Conservation (phyloP, 2,797 vertebrate genomes). For the Sebastes iracundus region DNA sequence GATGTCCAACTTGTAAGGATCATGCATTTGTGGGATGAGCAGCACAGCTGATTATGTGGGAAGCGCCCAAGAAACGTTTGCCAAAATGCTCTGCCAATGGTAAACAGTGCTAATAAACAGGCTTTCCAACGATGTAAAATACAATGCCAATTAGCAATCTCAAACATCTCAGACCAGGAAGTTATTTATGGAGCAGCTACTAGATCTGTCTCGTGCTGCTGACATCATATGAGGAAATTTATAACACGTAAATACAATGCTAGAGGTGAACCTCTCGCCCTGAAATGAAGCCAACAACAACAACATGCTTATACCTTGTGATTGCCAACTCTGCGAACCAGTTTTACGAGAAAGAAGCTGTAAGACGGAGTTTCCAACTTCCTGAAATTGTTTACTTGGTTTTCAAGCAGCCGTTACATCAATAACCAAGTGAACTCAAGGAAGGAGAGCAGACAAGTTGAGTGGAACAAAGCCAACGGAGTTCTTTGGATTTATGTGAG, state of each 20-base stretch:
- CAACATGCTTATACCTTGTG: not conserved
- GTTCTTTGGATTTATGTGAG: not conserved
- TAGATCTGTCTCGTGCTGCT: not conserved
- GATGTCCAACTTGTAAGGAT: too few species aligned
- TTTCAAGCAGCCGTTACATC: not conserved
- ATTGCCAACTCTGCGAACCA: not conserved
- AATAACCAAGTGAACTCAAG: not conserved
- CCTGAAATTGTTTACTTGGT: not conserved
- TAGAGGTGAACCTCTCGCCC: not conserved
- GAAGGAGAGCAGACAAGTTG: not conserved
- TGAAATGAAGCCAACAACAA: not conserved
- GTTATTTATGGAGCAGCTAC: not conserved
- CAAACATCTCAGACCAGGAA: not conserved
- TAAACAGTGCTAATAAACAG: too few species aligned
- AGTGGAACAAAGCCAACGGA: not conserved
- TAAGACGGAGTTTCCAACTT: not conserved
- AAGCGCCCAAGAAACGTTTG: too few species aligned
- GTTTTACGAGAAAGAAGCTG: not conserved
- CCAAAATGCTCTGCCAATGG: too few species aligned
- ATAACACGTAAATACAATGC: not conserved
- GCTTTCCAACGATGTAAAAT: too few species aligned
- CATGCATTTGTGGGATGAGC: too few species aligned
- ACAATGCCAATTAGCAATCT: not conserved
- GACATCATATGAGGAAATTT: not conserved
- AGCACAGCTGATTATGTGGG: too few species aligned